Evolutionary conservation across 2,797 vertebrate species (phyloP).

Genomic region (Sebastolobus alascanus): DNA sequence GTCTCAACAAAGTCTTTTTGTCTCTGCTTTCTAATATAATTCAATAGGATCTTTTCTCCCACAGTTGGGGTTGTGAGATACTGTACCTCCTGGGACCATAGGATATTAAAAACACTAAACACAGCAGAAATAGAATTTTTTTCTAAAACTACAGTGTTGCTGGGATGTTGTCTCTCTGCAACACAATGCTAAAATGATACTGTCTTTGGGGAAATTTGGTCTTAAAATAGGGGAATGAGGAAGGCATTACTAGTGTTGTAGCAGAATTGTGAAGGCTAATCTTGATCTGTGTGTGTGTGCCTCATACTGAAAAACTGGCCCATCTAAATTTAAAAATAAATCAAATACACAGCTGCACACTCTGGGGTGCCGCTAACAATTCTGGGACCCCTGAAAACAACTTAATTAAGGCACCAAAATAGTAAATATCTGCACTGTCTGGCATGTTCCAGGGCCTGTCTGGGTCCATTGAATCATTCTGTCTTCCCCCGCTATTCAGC

Average conservation of each 20-base stretch:
- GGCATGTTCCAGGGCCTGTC: neutral
- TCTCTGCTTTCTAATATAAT: slow-evolving; percentile 37
- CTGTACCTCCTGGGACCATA: neutral
- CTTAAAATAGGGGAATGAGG: neutral
- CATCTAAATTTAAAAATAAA: neutral
- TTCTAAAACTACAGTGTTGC: neutral
- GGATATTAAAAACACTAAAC: slow-evolving; percentile 15
- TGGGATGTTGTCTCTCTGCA: neutral
- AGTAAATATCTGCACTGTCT: neutral
- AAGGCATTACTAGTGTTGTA: neutral
- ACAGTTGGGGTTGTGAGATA: neutral
- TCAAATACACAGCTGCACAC: neutral
- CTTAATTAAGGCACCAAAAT: neutral
- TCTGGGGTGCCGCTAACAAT: neutral
- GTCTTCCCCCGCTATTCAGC: neutral
- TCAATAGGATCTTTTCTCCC: slow-evolving; percentile 26
- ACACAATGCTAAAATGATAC: neutral
- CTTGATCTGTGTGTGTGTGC: neutral
- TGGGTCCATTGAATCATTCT: neutral
- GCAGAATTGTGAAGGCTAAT: neutral
- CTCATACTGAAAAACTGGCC: neutral
- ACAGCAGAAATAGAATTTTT: neutral
- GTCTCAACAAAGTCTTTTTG: slow-evolving; percentile 51
- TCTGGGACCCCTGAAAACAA: neutral
- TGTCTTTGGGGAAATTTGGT: neutral